Evolutionary conservation across 2,888 invertebrate species (phyloP).

Genomic region (Caenorhabditis macrosperma): DNA sequence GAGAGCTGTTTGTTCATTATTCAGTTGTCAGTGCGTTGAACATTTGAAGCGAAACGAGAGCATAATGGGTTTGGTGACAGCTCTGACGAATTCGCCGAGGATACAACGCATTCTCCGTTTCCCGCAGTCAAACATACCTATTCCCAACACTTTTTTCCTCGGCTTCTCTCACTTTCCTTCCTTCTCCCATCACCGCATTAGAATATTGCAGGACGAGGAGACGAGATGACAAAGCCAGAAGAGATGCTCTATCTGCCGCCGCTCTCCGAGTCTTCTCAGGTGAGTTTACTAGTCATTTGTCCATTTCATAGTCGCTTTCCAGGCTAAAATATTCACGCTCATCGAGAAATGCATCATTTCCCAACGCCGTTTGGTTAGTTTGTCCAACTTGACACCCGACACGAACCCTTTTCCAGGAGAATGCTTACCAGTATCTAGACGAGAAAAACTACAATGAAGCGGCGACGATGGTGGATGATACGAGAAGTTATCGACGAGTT

Average conservation of each 20-base stretch:
- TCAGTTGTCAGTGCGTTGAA: conserved; percentile 19
- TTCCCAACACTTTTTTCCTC: conserved; percentile 13
- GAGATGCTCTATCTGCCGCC: conserved; percentile 4
- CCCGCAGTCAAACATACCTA: conserved; percentile 23
- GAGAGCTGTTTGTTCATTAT: conserved; percentile 9
- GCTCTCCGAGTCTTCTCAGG: conserved; percentile 7
- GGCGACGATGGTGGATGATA: not conserved
- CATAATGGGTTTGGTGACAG: conserved; percentile 28
- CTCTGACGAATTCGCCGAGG: conserved; percentile 21
- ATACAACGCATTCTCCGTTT: conserved; percentile 41
- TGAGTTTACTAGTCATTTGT: not conserved
- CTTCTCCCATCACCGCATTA: not conserved
- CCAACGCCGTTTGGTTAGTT: conserved; percentile 31
- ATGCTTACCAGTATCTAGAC: not conserved
- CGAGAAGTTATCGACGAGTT: conserved; percentile 28
- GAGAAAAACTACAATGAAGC: not conserved
- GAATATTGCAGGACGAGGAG: conserved; percentile 6
- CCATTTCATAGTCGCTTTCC: not conserved
- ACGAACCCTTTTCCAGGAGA: conserved; percentile 1
- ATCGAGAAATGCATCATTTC: conserved; percentile 22
- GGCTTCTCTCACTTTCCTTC: conserved; percentile 18
- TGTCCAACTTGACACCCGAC: not conserved
- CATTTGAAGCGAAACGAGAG: conserved; percentile 37
- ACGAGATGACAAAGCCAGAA: not conserved
- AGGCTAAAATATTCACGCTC: conserved; percentile 2